Conservation (phyloP, 2,888 invertebrate genomes). For the Zaprionus lineosus region DNA sequence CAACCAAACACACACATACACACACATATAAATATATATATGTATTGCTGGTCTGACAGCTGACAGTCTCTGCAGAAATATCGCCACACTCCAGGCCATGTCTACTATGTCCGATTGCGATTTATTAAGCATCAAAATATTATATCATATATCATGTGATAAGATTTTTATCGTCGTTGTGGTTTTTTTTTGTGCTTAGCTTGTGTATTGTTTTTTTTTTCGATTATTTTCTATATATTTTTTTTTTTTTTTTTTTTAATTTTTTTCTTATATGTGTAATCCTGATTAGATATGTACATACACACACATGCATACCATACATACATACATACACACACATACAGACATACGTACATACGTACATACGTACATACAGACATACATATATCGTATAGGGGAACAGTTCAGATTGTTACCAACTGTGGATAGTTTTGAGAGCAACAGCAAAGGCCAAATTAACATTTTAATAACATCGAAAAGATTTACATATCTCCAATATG, state of each 20-base stretch:
- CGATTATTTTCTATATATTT: not conserved
- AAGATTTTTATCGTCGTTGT: constrained; percentile 46
- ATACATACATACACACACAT: constrained; percentile 15
- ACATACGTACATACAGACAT: constrained; percentile 11
- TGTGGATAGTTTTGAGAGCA: constrained; percentile 23
- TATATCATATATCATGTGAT: constrained; percentile 49
- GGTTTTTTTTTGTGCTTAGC: constrained; percentile 16
- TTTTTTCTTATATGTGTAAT: constrained; percentile 13
- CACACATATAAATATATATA: no score
- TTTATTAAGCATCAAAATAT: constrained; percentile 25
- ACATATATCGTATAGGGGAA: constrained; percentile 12
- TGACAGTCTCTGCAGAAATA: no score
- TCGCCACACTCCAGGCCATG: constrained; percentile 43
- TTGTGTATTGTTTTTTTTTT: not conserved
- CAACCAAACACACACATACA: constrained; percentile 7
- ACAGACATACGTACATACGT: constrained; percentile 16
- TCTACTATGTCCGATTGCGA: constrained; percentile 40
- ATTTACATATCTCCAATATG: constrained; percentile 12
- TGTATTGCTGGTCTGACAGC: no score
- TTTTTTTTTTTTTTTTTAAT: constrained; percentile 12
- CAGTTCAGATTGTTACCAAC: constrained; percentile 10
- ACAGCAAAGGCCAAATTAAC: constrained; percentile 46
- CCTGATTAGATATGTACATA: constrained; percentile 22
- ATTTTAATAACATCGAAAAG: constrained; percentile 17
- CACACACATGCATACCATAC: constrained; percentile 10